Base-by-base conservation (phyloP, 37 sponge, comb jelly and placozoan genomes). In the Diacarnus erythraeanus region DNA sequence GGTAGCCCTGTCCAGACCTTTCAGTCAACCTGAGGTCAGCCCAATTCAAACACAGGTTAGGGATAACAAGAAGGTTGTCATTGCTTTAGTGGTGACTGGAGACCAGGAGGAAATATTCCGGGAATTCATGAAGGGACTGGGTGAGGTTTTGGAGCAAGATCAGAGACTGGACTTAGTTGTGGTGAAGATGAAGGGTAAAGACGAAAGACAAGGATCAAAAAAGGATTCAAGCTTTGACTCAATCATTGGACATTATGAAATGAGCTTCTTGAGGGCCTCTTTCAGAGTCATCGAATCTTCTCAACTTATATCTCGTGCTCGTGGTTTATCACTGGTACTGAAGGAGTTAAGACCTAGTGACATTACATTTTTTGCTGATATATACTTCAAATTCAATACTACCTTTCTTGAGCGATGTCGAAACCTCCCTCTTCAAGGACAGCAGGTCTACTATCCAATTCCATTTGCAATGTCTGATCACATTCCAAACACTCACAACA, bases 361-460 rank as follows among this genome's bases (percentile, higher is more conserved):
- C 4, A 30, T 83, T 23, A 37, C 75, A 1, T 75, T 83, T 44
- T 38, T 74, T 0, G 75, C 83, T 25, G 83, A 83, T 36, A 25
- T 83, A 12, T 65, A 75, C 30, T 29, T 83, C 0, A 35, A 75
- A 27, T 83, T 83, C 47, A 54, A 75, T 47, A 67, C 37, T 4
- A 67, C 25, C 18, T 83, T 83, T 38, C 35, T 83, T 0, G 57
- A 83, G 33, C 67, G 75, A 23, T 83, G 83, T 42, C 83, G 83
- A 20, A 74, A 33, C 57, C 21, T 66, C 41, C 75, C 75, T 38
- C 26, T 75, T 27, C 75, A 75, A 37, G 76, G 83, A 18, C 83
- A 83, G 38, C 83, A 83, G 39, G 76, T 64, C 39, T 83, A 83
- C 57, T 83, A 74, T 29, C 83, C 83, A 26, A 65, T 83, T 26